Base-by-base conservation (phyloP, 2,797 vertebrate genomes). In the Enteromius treurensis region DNA sequence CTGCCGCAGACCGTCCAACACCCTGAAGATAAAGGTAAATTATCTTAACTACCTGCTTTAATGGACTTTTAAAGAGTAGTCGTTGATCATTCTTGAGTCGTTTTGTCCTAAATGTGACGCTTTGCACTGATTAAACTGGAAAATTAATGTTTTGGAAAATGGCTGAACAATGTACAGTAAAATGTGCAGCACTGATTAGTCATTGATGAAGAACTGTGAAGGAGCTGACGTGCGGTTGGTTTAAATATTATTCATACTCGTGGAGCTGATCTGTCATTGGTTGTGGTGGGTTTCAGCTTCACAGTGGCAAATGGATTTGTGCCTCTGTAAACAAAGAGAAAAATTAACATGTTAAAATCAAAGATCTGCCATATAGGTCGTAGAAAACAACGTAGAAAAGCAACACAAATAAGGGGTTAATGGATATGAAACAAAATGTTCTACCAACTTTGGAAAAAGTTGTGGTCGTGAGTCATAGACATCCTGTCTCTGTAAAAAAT, bases 241-340 rank as follows among this genome's bases (percentile, higher is more conserved):
- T 37, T 14, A 75, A 7, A 19, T 37, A 42, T 70, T 26, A 73
- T 77, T 55, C 40, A 77, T 62, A 86, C 0, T 2, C 45, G 80
- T 0, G 97, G 97, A 0, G 95, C 95, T 0, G 97, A 99, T 90
- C 96, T 95, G 93, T 99, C 97, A 0, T 98, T 93, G 92, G 97
- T 98, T 85, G 91, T 80, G 0, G 97, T 98, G 75, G 98, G 97
- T 55, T 94, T 96, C 90, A 99, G 95, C 90, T 98, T 99, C 47
- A 99, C 96, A 0, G 97, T 99, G 13, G 97, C 97, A 86, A 99
- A 99, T 3, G 97, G 98, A 88, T 99, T 98, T 45, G 96, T 97
- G 14, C 97, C 97, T 92, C 98, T 99, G 91, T 17, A 88, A 53
- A 81, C 84, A 26, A 6, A 77, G 67, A 71, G 40, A 29, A 29